Conservation (phyloP, 1,140 invertebrate species). For the Drosophila santomea region DNA sequence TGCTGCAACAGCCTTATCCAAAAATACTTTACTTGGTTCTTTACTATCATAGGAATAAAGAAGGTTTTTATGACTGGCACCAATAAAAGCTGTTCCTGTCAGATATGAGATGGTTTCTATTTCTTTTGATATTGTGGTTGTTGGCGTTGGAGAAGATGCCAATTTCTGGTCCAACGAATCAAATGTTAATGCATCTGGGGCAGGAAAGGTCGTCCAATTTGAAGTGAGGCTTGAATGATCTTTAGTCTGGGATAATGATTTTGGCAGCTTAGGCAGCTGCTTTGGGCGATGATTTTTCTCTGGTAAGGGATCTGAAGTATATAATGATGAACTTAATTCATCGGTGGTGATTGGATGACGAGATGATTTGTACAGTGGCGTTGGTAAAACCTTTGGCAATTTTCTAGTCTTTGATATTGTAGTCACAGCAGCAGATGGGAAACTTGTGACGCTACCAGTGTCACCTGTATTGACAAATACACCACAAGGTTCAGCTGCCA, state of each 20-base stretch:
- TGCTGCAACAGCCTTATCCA: background rate
- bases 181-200: slow-evolving; percentile 22
- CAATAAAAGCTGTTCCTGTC: background rate
- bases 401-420: slow-evolving; percentile 62
- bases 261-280: slow-evolving; percentile 69
- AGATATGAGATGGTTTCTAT: background rate
- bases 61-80: background rate
- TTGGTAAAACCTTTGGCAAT: slow-evolving; percentile 78
- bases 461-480: slow-evolving; percentile 5
- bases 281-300: slow-evolving; percentile 56
- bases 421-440: slow-evolving; percentile 4
- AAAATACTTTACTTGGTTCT: background rate
- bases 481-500: slow-evolving; percentile 13
- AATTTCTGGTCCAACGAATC: slow-evolving; percentile 7
- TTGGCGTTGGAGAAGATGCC: slow-evolving; percentile 18
- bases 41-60: slow-evolving; percentile 2
- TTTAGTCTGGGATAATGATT: slow-evolving; percentile 7
- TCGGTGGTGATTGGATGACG: slow-evolving; percentile 12
- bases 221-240: slow-evolving; percentile 8
- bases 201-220: slow-evolving; percentile 1
- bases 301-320: slow-evolving; percentile 5
- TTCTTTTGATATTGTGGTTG: background rate
- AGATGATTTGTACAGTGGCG: slow-evolving; percentile 50
- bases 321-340: slow-evolving; percentile 15
- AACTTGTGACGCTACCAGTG: background rate